phyloP scores from a whole-genome alignment of 2,113 vertebrate genomes.

The Chaetura pelagica region DNA sequence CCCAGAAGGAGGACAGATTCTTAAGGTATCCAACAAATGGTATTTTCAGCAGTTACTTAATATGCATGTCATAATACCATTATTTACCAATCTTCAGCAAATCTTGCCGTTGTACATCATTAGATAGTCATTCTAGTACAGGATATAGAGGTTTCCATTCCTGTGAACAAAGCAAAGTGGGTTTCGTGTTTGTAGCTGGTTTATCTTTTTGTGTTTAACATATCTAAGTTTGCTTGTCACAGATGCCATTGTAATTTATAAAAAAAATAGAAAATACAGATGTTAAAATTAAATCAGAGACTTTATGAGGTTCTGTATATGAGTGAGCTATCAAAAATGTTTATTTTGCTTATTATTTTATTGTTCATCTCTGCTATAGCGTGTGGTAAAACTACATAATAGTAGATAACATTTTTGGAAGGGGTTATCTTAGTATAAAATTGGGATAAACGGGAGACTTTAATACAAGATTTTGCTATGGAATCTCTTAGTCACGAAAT shows the following conservation, averaged over 20 bases:
- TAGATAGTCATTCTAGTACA: not conserved
- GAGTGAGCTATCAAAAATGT: not conserved
- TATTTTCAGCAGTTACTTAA: not conserved
- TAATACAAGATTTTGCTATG: not conserved
- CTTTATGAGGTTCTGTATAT: not conserved
- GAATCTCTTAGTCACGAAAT: not conserved
- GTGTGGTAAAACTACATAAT: not conserved
- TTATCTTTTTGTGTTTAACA: fast-evolving
- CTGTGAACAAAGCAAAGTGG: not conserved
- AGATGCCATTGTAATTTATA: not conserved
- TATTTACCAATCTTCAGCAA: not conserved
- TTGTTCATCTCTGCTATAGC: not conserved
- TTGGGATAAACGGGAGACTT: not conserved
- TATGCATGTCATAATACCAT: not conserved
- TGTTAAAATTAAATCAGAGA: not conserved
- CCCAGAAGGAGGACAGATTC: conserved; percentile 97
- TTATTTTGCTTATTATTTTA: not conserved
- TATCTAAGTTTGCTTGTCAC: not conserved
- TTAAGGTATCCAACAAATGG: conserved; percentile 84
- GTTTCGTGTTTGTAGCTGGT: not conserved
- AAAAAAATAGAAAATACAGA: not conserved
- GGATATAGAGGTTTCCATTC: not conserved
- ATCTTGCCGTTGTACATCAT: not conserved
- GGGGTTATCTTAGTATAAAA: not conserved
- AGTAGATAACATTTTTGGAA: not conserved